A percentile compares a stretch with the other conserved stretches of the same genome.
These are phyloP conservation scores for Bufo gargarizans DNA, from an alignment of 2,113 vertebrate genomes.

Conservation along the genomic window DNA sequence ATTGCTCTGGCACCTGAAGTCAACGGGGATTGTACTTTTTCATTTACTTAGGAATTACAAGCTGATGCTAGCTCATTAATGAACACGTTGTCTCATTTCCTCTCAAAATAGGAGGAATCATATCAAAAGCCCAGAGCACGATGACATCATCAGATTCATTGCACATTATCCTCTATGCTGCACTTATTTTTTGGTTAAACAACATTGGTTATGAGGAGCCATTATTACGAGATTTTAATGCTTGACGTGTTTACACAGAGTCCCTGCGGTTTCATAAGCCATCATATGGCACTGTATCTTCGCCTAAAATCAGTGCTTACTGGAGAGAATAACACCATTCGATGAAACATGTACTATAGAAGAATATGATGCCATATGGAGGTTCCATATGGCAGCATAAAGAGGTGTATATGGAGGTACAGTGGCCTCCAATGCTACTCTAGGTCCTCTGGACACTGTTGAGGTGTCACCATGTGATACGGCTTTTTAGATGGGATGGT, in stretches of 20 bases:
- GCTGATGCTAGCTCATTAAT: slow-evolving; percentile 13
- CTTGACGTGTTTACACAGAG: background rate
- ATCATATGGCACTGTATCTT: too few relatives aligned
- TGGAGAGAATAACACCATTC: too few relatives aligned
- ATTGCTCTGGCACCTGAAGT: slow-evolving; percentile 31
- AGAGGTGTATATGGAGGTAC: too few relatives aligned
- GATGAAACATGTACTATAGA: too few relatives aligned
- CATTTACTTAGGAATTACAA: slow-evolving; percentile 29
- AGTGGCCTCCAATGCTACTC: too few relatives aligned
- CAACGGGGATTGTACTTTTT: slow-evolving; percentile 2
- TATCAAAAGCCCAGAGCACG: background rate
- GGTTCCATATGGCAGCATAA: too few relatives aligned
- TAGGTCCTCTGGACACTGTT: too few relatives aligned
- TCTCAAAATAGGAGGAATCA: background rate
- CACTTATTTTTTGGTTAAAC: background rate
- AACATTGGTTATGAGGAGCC: background rate
- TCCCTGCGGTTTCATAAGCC: too few relatives aligned
- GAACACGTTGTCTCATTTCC: background rate
- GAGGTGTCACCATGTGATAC: too few relatives aligned
- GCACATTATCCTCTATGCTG: background rate
- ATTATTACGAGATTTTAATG: background rate
- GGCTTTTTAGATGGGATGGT: too few relatives aligned
- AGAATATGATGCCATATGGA: too few relatives aligned
- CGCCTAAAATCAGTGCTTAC: background rate
- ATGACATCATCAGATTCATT: background rate